Base-by-base conservation (phyloP, 2,113 vertebrate species). In the Dolichotis patagonum region DNA sequence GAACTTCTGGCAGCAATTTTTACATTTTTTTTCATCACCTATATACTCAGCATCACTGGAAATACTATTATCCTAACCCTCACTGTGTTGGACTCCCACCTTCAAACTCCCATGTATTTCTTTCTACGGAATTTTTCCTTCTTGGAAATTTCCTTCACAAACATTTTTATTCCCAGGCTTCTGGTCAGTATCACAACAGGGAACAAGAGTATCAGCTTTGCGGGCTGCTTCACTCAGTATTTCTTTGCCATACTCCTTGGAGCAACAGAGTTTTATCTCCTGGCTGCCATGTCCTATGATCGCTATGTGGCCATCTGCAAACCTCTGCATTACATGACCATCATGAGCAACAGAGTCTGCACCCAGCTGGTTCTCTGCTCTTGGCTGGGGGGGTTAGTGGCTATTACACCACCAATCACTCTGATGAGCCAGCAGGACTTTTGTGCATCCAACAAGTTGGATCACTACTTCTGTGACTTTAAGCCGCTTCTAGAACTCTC, bases 51-150 rank as follows among this genome's bases (percentile, higher is more conserved):
- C 60, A 28, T 62, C 60, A 28, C 60, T 62, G 60, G 60, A 62
- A 62, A 62, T 62, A 62, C 60, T 3, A 62, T 26, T 26, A 62
- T 62, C 26, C 60, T 62, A 3, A 28, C 12, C 26, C 60, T 62
- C 26, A 62, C 60, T 28, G 60, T 62, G 9, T 26, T 62, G 60
- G 60, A 62, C 26, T 26, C 26, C 60, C 60, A 62, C 1, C 95
- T 97, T 12, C 91, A 97, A 13, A 96, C 93, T 1, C 95, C 96
- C 32, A 97, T 98, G 96, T 96, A 97, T 95, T 97, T 97, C 94
- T 98, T 97, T 58, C 98, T 98, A 60, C 32, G 88, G 56, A 97
- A 97, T 28, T 97, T 97, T 85, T 97, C 96, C n/a, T 58, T 97
- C 24, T 80, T 98, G 60, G 97, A 98, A 92, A 86, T 97, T 88